phyloP scores from a whole-genome alignment of 2,797 vertebrate species.

The Rhabdomys pumilio region DNA sequence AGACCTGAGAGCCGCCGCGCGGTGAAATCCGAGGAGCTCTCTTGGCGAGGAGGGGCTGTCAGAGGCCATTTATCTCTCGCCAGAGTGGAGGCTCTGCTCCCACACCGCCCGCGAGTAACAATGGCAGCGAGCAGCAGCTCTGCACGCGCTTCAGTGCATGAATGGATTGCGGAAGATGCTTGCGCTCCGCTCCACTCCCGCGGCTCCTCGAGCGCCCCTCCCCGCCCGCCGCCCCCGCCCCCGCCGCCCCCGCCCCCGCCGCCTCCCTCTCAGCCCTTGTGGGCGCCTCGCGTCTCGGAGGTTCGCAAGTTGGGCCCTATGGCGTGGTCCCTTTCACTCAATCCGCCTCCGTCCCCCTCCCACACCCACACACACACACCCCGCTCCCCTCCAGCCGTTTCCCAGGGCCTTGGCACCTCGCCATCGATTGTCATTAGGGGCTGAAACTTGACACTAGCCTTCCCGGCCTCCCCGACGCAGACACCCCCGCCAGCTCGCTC shows the following conservation, averaged over 20 bases:
- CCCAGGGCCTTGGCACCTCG: conserved; percentile 86
- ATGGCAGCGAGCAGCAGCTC: conserved; percentile 91
- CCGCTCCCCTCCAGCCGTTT: conserved; percentile 65
- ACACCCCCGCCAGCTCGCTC: conserved; percentile 45
- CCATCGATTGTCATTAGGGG: conserved; percentile 87
- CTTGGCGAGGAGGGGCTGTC: conserved; percentile 89
- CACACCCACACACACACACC: not conserved
- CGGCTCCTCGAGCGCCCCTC: conserved; percentile 82
- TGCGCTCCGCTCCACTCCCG: conserved; percentile 86
- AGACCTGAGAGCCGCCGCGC: conserved; percentile 89
- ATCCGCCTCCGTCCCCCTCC: not conserved
- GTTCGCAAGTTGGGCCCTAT: conserved; percentile 62
- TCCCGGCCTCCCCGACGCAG: conserved; percentile 74
- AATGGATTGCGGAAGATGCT: conserved; percentile 91
- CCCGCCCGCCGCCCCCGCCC: conserved; percentile 73
- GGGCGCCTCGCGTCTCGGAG: conserved; percentile 43
- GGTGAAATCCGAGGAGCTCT: conserved; percentile 87
- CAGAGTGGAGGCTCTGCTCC: conserved; percentile 88
- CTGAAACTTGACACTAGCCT: conserved; percentile 89
- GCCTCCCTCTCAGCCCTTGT: not conserved
- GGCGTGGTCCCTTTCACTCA: conserved; percentile 27
- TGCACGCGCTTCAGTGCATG: conserved; percentile 89
- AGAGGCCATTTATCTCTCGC: conserved; percentile 90
- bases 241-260: conserved; percentile 43
- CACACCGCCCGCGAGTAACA: conserved; percentile 90